Conservation (phyloP, 2,888 invertebrate genomes). For the Lutraria lutraria region DNA sequence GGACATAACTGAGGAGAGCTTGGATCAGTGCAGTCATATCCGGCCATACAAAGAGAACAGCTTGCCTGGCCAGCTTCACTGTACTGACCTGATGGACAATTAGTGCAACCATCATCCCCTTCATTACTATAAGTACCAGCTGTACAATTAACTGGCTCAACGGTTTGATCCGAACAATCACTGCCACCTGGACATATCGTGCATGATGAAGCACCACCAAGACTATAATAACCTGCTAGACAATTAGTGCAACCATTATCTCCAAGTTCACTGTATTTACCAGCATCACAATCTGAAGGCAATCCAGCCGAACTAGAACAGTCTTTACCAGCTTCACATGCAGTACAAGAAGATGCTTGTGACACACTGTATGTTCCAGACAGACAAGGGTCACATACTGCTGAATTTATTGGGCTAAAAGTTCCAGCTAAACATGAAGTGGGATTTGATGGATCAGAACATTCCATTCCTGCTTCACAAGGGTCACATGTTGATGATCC, state of each 20-base stretch:
- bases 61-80: slow-evolving; percentile 54
- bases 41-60: slow-evolving; percentile 70
- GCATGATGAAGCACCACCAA: slow-evolving; percentile 36
- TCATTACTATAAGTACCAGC: slow-evolving; percentile 72
- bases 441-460: slow-evolving; percentile 40
- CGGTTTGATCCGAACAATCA: slow-evolving; percentile 69
- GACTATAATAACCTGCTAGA: slow-evolving; percentile 66
- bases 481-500: slow-evolving; percentile 49
- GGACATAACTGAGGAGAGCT: slow-evolving; percentile 34
- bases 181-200: slow-evolving; percentile 66
- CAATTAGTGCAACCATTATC: slow-evolving; percentile 48
- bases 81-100: slow-evolving; percentile 73
- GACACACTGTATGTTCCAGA: slow-evolving; percentile 72
- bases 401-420: slow-evolving; percentile 39
- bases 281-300: slow-evolving; percentile 69
- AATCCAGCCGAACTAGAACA: slow-evolving; percentile 56
- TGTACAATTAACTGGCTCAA: slow-evolving; percentile 57
- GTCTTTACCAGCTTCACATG: slow-evolving; percentile 68
- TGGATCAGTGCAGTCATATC: slow-evolving; percentile 44
- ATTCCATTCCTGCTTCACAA: slow-evolving; percentile 68
- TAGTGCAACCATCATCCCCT: slow-evolving; percentile 67
- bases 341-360: slow-evolving; percentile 57
- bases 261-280: slow-evolving; percentile 54
- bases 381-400: slow-evolving; percentile 8
- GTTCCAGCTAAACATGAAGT: slow-evolving; percentile 70